These are phyloP conservation scores for Enteromius anoplus DNA, from an alignment of 2,797 vertebrate species.

Conservation along the genomic window DNA sequence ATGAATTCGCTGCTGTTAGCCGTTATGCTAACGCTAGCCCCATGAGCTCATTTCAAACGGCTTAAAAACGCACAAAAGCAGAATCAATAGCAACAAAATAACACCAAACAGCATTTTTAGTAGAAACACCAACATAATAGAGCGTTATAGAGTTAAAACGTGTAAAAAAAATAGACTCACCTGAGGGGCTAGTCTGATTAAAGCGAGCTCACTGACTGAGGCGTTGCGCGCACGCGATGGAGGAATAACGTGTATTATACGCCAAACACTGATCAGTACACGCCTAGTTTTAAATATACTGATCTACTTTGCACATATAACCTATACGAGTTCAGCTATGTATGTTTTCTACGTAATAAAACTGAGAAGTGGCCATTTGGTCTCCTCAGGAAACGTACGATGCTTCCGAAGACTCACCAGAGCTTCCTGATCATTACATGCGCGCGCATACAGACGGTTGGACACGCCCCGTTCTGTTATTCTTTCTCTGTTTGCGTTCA, in stretches of 20 bases:
- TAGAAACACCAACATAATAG: fast-evolving
- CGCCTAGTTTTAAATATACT: background rate
- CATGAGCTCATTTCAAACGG: background rate
- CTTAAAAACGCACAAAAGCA: background rate
- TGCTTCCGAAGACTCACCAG: background rate
- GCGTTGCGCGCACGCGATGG: background rate
- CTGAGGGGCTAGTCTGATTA: constrained; percentile 12
- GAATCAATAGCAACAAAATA: background rate
- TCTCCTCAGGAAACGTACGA: background rate
- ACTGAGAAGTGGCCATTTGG: background rate
- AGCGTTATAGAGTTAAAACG: background rate
- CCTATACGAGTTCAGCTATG: background rate
- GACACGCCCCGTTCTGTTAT: background rate
- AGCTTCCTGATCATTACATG: constrained; percentile 25
- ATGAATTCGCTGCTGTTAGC: constrained; percentile 1
- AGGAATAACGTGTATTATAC: background rate
- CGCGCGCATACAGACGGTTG: background rate
- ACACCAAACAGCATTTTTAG: background rate
- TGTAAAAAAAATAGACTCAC: constrained; percentile 1
- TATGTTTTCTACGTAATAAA: background rate
- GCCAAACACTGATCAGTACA: background rate
- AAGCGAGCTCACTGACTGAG: constrained; percentile 8
- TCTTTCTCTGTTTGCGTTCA: background rate
- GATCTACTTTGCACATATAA: background rate
- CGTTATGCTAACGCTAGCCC: constrained; percentile 33